phyloP scores from a whole-genome alignment of 2,888 invertebrate genomes.

The Cantharis rufa region DNA sequence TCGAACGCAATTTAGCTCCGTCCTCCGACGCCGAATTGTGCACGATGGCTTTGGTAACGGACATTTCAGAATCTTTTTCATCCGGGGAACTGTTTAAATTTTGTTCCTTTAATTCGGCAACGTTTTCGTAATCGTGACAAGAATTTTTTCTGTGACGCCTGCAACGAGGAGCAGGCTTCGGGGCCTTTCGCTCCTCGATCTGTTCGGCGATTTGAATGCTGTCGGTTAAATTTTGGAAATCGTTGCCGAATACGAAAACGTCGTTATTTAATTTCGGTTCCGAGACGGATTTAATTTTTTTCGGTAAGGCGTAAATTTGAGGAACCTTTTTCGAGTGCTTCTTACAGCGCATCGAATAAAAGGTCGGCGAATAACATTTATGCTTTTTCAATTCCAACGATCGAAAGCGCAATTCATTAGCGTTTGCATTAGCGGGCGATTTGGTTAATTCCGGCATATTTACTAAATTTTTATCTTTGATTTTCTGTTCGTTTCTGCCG shows the following conservation, averaged over 20 bases:
- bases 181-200: conserved; percentile 52
- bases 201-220: conserved; percentile 70
- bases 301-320: conserved; percentile 51
- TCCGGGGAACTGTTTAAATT: conserved; percentile 40
- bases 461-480: conserved; percentile 4
- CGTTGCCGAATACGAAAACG: conserved; percentile 45
- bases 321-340: conserved; percentile 53
- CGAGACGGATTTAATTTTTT: conserved; percentile 25
- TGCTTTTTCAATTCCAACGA: conserved; percentile 52
- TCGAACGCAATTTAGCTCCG: conserved; percentile 4
- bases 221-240: conserved; percentile 68
- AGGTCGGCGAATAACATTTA: conserved; percentile 55
- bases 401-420: conserved; percentile 46
- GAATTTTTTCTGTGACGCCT: conserved; percentile 46
- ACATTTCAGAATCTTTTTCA: conserved; percentile 39
- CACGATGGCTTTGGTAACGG: conserved; percentile 46
- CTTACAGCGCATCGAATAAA: conserved; percentile 55
- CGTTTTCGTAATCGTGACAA: conserved; percentile 34
- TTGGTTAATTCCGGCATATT: conserved; percentile 14
- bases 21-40: conserved; percentile 34
- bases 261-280: conserved; percentile 10
- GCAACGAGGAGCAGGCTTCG: conserved; percentile 63
- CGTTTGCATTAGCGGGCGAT: conserved; percentile 30
- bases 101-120: conserved; percentile 22
- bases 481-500: conserved; percentile 43